Percentiles rank a stretch among this genome's conserved stretches.
Evolutionary conservation across 2,888 invertebrate species (phyloP).

Genomic region (Dryadula phaetusa): DNA sequence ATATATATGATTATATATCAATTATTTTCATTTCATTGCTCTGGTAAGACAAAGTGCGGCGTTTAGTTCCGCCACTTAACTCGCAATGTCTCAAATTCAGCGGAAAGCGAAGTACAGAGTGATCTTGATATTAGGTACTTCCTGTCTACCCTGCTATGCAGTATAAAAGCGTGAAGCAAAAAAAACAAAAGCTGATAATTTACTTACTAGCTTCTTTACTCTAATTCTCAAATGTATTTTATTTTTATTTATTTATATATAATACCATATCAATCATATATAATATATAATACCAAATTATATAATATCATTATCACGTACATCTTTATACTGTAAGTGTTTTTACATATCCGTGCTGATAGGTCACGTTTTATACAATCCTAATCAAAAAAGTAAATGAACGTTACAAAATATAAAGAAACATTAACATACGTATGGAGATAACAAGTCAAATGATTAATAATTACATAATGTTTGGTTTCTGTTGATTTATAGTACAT

Average conservation of each 20-base stretch:
- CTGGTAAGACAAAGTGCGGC: too few relatives aligned
- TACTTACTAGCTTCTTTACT: not conserved
- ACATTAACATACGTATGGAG: conserved; percentile 20
- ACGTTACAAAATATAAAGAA: conserved; percentile 32
- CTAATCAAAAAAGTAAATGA: conserved; percentile 37
- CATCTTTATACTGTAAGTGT: conserved; percentile 31
- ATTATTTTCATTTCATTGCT: too few relatives aligned
- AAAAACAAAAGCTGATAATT: too few relatives aligned
- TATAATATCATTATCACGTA: conserved; percentile 30
- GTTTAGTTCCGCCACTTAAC: too few relatives aligned
- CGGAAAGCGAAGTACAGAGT: too few relatives aligned
- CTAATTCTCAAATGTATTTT: not conserved
- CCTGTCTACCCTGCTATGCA: too few relatives aligned
- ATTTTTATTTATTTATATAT: conserved; percentile 22
- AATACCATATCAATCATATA: too few relatives aligned
- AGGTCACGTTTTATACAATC: conserved; percentile 36
- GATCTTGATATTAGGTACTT: too few relatives aligned
- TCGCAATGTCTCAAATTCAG: too few relatives aligned
- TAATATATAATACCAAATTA: too few relatives aligned
- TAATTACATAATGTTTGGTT: conserved; percentile 4
- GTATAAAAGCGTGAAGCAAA: too few relatives aligned
- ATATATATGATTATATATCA: too few relatives aligned
- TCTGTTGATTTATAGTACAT: not conserved
- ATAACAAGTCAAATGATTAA: conserved; percentile 9
- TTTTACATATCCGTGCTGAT: conserved; percentile 27